Base-by-base conservation (phyloP, 2,888 invertebrate genomes). In the Dynastes maya region DNA sequence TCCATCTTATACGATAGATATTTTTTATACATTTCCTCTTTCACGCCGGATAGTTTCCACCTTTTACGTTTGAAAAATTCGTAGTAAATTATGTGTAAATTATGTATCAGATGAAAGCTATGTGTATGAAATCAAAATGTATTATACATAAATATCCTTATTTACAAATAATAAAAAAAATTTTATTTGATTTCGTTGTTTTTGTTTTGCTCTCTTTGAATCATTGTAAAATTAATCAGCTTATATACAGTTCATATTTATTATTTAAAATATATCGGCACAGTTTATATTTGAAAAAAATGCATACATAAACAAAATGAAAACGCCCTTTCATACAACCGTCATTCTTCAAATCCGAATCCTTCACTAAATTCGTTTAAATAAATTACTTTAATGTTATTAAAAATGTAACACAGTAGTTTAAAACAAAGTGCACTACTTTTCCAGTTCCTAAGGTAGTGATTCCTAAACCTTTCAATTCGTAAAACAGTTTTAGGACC, bases 111-210 rank as follows among this genome's bases (percentile, higher is more conserved):
- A 74, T 27, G 53, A 58, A 58, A 58, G 22, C 53, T 53, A 53
- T 70, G 29, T 49, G 72, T 74, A 74, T 74, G 61, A 49, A 61
- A 74, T 74, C 72, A 74, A 74, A 74, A 74, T 74, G 72, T 74
- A 61, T 49, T 61, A 74, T 61, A 74, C 63, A 61, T 74, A 63
- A 74, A 74, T 55, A 71, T 22, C 61, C 22, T 74, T 74, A 74
- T 74, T 74, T 74, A 74, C 61, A 49, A 45, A 68, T 68, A 67
- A 58, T 29, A 51, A 51, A 22, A 27, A 61, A 61, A n/a, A 22
- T 63, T 63, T 74, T 74, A 61, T 74, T 61, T 74, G 71, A 55
- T 55, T 32, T 58, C 55, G 29, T 68, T 53, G 55, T 58, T 5
- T 37, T 32, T 22, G 22, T 37, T 71, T 55, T 37, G 13, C n/a